Conservation (phyloP, 1,140 invertebrate species). For the Tetragonula clypearis region DNA sequence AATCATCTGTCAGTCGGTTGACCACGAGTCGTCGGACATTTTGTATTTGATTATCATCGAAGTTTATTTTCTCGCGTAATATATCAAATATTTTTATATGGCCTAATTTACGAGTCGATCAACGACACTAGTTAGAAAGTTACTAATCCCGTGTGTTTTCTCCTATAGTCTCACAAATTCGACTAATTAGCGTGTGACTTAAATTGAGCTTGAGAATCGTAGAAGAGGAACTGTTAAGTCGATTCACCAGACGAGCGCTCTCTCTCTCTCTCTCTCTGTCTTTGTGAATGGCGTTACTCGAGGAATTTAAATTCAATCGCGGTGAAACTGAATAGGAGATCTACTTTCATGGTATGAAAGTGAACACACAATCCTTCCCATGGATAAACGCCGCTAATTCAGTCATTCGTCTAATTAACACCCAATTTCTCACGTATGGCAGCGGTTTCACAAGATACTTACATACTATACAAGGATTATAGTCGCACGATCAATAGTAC, state of each 20-base stretch:
- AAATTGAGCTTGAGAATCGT: not conserved
- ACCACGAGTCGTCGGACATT: no score
- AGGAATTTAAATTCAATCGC: slow-evolving; percentile 46
- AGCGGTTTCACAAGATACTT: slow-evolving; percentile 18
- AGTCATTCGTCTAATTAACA: slow-evolving; percentile 48
- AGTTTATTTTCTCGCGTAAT: no score
- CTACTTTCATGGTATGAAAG: slow-evolving; percentile 38
- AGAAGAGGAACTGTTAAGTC: no score
- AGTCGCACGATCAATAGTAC: not conserved
- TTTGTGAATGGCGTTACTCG: not conserved
- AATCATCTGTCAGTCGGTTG: no score
- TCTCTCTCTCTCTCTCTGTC: no score
- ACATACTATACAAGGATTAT: not conserved
- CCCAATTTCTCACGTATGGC: slow-evolving; percentile 35
- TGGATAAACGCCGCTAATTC: slow-evolving; percentile 23
- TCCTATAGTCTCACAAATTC: not conserved
- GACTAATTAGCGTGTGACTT: not conserved
- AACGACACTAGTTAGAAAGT: not conserved
- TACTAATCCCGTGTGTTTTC: not conserved
- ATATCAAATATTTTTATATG: not conserved
- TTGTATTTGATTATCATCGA: no score
- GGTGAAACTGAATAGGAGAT: slow-evolving; percentile 28
- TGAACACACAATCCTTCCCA: slow-evolving; percentile 19
- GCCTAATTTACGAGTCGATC: not conserved
- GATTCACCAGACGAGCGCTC: not conserved